These are phyloP conservation scores for Phymanthus crucifer DNA, from an alignment of 92 coral and sea anemone genomes.

Conservation along the genomic window DNA sequence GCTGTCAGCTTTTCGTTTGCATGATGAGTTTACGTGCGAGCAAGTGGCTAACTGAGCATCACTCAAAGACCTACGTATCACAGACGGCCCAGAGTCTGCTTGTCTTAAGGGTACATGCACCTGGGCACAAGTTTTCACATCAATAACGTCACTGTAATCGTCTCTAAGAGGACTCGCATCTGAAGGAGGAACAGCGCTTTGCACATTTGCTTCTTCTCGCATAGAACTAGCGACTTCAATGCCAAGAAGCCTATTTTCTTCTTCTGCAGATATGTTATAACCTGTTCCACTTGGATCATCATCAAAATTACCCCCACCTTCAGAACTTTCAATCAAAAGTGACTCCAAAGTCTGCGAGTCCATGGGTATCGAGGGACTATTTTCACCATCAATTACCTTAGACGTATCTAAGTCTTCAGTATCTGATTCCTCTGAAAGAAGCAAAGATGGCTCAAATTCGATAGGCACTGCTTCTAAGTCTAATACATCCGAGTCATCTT, in stretches of 20 bases:
- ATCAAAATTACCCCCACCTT: background rate
- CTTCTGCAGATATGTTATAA: background rate
- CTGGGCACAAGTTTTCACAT: background rate
- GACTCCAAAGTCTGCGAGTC: background rate
- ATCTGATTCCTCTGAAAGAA: background rate
- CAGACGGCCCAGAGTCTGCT: background rate
- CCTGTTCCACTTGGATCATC: background rate
- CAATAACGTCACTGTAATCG: background rate
- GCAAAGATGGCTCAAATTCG: background rate
- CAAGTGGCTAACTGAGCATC: background rate
- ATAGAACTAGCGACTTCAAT: background rate
- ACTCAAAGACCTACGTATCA: background rate
- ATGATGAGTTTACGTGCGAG: background rate
- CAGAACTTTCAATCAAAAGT: background rate
- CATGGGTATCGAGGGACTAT: background rate
- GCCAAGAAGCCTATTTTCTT: background rate
- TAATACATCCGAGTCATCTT: background rate
- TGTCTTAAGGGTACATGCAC: background rate
- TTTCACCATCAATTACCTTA: background rate
- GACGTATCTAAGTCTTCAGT: background rate
- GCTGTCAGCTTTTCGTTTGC: background rate
- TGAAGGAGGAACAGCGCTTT: background rate
- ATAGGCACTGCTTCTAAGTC: background rate
- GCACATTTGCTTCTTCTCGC: background rate
- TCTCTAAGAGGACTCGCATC: background rate